These are phyloP conservation scores for Lypha dubia DNA, from an alignment of 2,888 invertebrate genomes.

Conservation along the genomic window DNA sequence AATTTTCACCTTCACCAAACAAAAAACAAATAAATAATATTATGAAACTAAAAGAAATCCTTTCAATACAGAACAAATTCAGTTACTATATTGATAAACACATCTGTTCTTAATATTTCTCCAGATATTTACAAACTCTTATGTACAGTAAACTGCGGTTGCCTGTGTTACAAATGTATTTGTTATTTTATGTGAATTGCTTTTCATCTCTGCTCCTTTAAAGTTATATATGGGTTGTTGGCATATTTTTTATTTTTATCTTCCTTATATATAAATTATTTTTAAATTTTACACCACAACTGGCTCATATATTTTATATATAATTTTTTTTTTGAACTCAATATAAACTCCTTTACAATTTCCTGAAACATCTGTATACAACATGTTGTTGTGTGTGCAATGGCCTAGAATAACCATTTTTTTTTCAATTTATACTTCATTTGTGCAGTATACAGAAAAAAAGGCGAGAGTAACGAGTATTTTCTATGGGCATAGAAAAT, in stretches of 20 bases:
- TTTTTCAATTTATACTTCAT: constrained; percentile 52
- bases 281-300: constrained; percentile 35
- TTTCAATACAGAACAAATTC: not conserved
- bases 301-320: constrained; percentile 1
- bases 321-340: constrained; percentile 9
- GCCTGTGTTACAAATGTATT: constrained; percentile 32
- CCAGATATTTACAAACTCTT: not conserved
- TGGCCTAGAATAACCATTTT: constrained; percentile 70
- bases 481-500: not conserved
- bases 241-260: constrained; percentile 61
- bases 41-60: not conserved
- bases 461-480: not conserved
- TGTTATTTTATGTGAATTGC: constrained; percentile 26
- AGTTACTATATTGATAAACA: not conserved
- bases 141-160: constrained; percentile 33
- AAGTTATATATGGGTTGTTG: constrained; percentile 63
- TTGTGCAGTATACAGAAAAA: not conserved
- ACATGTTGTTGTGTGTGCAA: constrained; percentile 65
- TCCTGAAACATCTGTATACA: constrained; percentile 17
- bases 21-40: no score
- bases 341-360: constrained; percentile 25
- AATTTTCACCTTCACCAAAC: no score
- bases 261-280: constrained; percentile 34
- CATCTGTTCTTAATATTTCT: constrained; percentile 10
- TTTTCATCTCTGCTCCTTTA: constrained; percentile 18